Conservation (phyloP, 1,140 invertebrate genomes). For the Phymastichus coffea region DNA sequence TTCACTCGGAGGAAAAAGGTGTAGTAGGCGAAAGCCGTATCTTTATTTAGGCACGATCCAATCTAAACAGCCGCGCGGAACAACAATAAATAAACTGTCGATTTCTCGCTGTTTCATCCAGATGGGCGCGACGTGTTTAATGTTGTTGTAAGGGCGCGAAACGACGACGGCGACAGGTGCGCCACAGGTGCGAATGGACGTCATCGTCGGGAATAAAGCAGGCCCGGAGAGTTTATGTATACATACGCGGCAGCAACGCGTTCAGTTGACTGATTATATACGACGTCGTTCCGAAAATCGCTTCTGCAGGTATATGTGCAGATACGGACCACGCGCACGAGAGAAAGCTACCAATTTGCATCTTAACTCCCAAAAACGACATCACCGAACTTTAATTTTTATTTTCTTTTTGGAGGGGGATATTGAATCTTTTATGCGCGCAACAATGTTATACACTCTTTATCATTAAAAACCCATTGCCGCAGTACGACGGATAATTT, state of each 20-base stretch:
- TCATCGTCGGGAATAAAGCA: constrained; percentile 12
- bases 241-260: neutral
- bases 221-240: neutral
- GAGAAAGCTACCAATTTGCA: constrained; percentile 23
- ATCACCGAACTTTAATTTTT: too few species aligned
- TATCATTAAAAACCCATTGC: constrained; percentile 19
- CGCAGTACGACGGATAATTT: constrained; percentile 16
- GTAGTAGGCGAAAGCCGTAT: constrained; percentile 25
- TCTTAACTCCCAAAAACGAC: constrained; percentile 3
- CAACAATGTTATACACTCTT: neutral
- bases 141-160: constrained; percentile 56
- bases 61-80: too few species aligned
- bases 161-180: constrained; percentile 44
- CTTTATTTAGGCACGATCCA: constrained; percentile 54
- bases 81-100: constrained; percentile 43
- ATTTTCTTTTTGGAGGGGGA: neutral
- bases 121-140: too few species aligned
- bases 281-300: neutral
- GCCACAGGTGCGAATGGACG: constrained; percentile 49
- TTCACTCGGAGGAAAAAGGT: too few species aligned
- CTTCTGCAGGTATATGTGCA: neutral
- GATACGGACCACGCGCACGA: neutral
- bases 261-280: constrained; percentile 13
- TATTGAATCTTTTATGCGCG: constrained; percentile 3
- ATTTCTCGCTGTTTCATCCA: too few species aligned